Percentiles rank a stretch among this genome's conserved stretches.
Evolutionary conservation across 2,113 vertebrate genomes (phyloP).

Genomic region (Delphinapterus leucas): DNA sequence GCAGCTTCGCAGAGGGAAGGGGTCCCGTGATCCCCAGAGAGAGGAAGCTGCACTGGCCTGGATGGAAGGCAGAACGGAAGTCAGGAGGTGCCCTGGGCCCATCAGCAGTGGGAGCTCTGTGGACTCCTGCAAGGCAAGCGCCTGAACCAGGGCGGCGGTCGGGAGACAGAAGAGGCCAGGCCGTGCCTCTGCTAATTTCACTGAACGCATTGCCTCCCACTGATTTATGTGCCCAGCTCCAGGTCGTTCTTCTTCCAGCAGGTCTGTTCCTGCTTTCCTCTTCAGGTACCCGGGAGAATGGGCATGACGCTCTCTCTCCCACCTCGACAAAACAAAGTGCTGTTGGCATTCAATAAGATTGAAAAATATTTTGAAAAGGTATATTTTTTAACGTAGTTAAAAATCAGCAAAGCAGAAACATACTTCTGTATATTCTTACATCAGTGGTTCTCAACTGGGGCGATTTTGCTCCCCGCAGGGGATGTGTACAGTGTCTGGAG

Average conservation of each 20-base stretch:
- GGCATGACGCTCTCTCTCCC: background rate
- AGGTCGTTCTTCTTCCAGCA: conserved; percentile 63
- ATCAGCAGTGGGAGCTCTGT: fast-evolving
- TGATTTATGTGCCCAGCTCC: conserved; percentile 41
- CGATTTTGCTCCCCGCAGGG: background rate
- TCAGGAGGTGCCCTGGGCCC: conserved; percentile 46
- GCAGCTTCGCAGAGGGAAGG: conserved; percentile 61
- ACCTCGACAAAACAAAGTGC: background rate
- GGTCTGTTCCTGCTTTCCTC: background rate
- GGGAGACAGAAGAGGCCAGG: conserved; percentile 37
- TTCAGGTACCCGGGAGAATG: background rate
- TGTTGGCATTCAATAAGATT: background rate
- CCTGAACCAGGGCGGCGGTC: background rate
- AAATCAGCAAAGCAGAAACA: background rate
- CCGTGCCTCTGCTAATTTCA: conserved; percentile 24
- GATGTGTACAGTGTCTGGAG: background rate
- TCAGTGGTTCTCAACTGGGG: background rate
- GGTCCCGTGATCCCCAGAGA: conserved; percentile 42
- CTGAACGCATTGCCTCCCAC: conserved; percentile 39
- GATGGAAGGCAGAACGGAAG: conserved; percentile 42
- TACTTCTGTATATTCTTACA: background rate
- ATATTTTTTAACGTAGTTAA: background rate
- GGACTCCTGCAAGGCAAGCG: background rate
- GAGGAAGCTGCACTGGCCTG: conserved; percentile 38
- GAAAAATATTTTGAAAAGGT: background rate